phyloP scores from a whole-genome alignment of 2,113 vertebrate genomes.

The Macaca mulatta region DNA sequence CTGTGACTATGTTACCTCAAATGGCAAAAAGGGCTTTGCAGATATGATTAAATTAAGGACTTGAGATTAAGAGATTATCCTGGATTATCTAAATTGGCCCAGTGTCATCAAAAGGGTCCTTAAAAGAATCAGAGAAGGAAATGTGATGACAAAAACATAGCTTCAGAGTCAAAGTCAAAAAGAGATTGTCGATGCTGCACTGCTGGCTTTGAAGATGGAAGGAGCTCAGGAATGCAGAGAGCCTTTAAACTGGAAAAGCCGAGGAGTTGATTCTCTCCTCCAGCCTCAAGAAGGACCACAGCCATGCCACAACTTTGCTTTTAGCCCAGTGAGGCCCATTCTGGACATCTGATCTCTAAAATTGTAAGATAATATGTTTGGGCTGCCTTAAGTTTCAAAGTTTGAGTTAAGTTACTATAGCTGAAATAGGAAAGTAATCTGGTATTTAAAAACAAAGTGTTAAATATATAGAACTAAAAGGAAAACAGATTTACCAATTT shows the following conservation, averaged over 20 bases:
- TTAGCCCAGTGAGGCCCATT: background rate
- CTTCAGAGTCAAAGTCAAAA: background rate
- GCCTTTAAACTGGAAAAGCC: background rate
- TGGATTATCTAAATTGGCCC: background rate
- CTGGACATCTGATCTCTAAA: background rate
- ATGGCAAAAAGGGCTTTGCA: background rate
- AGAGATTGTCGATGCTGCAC: background rate
- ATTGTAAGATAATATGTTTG: background rate
- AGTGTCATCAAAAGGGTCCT: background rate
- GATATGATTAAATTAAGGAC: background rate
- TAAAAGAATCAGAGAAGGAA: background rate
- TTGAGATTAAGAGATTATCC: background rate
- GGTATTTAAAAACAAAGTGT: background rate
- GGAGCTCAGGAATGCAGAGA: background rate
- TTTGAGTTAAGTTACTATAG: background rate
- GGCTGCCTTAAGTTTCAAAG: background rate
- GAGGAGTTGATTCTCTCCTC: background rate
- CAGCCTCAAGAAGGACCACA: background rate
- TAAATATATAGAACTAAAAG: background rate
- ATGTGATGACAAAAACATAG: background rate
- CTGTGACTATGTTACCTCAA: background rate
- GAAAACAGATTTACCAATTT: background rate
- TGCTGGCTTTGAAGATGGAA: background rate
- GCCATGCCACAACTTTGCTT: background rate
- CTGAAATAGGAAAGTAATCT: background rate